Conservation (phyloP, 2,888 invertebrate genomes). For the Palloptera scutellata region DNA sequence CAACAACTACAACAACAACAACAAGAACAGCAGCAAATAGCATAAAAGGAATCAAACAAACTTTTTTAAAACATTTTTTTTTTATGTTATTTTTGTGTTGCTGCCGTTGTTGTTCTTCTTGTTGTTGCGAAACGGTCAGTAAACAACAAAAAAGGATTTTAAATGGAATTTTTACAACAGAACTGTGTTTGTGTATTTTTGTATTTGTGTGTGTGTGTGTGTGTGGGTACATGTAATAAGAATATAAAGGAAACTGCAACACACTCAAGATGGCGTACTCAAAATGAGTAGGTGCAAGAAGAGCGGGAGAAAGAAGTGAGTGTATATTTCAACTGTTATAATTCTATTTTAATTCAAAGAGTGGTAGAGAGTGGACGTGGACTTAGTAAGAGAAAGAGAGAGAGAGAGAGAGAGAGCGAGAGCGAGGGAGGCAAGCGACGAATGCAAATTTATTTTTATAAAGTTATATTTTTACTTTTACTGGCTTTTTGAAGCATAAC, state of each 20-base stretch:
- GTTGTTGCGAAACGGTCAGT: constrained; percentile 24
- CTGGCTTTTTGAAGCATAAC: no score
- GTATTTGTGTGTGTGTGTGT: not conserved
- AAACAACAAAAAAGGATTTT: constrained; percentile 27
- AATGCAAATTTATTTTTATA: no score
- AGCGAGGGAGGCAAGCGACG: no score
- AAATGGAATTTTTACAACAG: constrained; percentile 30
- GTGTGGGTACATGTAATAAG: not conserved
- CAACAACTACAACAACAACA: constrained; percentile 16
- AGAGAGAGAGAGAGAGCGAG: no score
- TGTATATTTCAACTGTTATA: no score
- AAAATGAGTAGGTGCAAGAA: no score
- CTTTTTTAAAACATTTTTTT: constrained; percentile 24
- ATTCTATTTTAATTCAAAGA: no score
- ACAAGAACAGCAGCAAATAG: not conserved
- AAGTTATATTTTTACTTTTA: no score
- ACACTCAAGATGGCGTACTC: no score
- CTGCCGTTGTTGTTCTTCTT: constrained; percentile 14
- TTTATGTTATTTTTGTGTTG: constrained; percentile 15
- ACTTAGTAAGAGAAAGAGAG: no score
- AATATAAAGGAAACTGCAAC: not conserved
- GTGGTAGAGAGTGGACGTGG: no score
- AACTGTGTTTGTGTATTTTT: constrained; percentile 6
- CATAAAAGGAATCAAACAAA: constrained; percentile 27
- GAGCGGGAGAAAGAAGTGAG: no score